Evolutionary conservation across 1,140 invertebrate genomes (phyloP).

Genomic region (Copidosoma floridanum): DNA sequence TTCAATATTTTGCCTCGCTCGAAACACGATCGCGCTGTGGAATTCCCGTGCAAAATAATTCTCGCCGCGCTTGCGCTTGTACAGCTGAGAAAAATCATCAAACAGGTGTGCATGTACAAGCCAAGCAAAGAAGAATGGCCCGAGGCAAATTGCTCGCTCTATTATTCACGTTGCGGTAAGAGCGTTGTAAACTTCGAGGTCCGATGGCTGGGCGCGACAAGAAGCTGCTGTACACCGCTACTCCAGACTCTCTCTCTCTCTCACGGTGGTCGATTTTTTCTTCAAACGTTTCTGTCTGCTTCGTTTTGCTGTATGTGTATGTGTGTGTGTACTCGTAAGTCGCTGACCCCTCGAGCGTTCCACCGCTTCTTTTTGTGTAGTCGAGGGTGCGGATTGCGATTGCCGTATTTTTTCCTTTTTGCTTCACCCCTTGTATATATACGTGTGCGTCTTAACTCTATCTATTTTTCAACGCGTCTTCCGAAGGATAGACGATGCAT

Average conservation of each 20-base stretch:
- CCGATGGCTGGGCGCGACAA: conserved; percentile 10
- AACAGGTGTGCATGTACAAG: not conserved
- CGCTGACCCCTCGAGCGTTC: conserved; percentile 4
- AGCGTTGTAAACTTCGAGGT: conserved; percentile 34
- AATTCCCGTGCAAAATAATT: no score
- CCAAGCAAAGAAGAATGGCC: not conserved
- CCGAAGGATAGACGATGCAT: no score
- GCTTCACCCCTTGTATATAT: no score
- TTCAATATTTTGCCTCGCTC: no score
- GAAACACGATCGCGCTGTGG: no score
- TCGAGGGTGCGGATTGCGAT: not conserved
- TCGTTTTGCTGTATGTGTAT: not conserved
- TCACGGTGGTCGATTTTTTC: no score
- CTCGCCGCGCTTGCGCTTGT: no score
- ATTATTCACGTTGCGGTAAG: conserved; percentile 35
- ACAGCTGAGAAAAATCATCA: not conserved
- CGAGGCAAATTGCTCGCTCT: conserved; percentile 30
- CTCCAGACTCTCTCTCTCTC: no score
- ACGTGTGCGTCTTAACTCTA: no score
- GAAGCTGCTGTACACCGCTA: conserved; percentile 6
- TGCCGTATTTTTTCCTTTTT: not conserved
- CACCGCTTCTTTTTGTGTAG: not conserved
- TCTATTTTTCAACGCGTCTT: no score
- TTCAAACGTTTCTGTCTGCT: no score
- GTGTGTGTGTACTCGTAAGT: not conserved